phyloP scores from a whole-genome alignment of 2,113 vertebrate species.

The Orientallactaga bullata region DNA sequence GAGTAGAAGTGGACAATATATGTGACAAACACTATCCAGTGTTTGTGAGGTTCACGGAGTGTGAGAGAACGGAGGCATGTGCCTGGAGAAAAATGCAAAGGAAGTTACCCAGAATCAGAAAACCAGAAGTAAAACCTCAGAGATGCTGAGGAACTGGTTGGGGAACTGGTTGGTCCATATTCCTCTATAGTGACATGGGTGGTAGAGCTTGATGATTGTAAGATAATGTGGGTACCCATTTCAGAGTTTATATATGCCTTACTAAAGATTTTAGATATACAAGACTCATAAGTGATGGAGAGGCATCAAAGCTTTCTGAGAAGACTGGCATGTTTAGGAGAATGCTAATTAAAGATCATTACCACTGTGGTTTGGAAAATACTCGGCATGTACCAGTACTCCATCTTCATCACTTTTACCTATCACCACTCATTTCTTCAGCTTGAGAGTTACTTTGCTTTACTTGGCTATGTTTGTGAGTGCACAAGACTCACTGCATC shows the following conservation, averaged over 20 bases:
- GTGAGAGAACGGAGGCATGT: background rate
- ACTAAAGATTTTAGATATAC: background rate
- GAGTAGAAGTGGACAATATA: background rate
- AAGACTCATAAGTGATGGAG: background rate
- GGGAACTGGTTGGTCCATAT: background rate
- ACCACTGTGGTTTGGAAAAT: too few relatives aligned
- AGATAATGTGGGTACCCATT: background rate
- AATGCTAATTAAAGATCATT: background rate
- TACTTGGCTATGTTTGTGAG: background rate
- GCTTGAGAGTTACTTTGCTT: background rate
- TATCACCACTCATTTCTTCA: background rate
- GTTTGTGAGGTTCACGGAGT: accelerated
- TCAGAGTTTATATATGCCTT: background rate
- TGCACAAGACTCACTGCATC: background rate
- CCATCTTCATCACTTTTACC: background rate
- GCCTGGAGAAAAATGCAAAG: background rate
- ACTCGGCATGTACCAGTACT: too few relatives aligned
- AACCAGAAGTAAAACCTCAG: background rate
- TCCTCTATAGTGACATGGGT: background rate
- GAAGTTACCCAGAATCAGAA: background rate
- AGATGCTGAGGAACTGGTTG: background rate
- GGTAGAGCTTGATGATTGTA: background rate
- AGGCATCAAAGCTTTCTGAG: background rate
- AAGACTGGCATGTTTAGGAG: background rate
- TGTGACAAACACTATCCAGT: accelerated